Conservation (phyloP, 2,888 invertebrate genomes). For the Melangyna quadrimaculata region DNA sequence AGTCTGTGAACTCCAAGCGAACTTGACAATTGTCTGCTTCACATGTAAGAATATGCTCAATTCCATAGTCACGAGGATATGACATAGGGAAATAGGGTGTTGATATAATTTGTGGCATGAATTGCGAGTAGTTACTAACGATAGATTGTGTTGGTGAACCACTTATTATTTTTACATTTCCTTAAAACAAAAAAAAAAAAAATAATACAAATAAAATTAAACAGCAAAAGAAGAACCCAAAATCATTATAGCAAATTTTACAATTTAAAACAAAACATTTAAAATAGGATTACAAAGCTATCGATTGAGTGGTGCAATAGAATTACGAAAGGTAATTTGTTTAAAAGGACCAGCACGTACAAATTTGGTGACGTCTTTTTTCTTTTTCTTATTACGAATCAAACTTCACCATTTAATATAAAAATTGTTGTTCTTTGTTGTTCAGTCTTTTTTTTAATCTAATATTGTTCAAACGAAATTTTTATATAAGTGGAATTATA, state of each 20-base stretch:
- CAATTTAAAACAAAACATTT: constrained; percentile 18
- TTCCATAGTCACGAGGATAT: constrained; percentile 86
- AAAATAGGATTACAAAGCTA: constrained; percentile 46
- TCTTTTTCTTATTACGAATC: no score
- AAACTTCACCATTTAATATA: background rate
- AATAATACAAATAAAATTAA: background rate
- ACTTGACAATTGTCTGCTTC: constrained; percentile 83
- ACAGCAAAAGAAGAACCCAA: background rate
- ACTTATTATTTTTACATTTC: constrained; percentile 83
- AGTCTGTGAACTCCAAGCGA: constrained; percentile 86
- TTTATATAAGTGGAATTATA: no score
- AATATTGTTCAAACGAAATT: no score
- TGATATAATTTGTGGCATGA: constrained; percentile 82
- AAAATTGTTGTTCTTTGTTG: background rate
- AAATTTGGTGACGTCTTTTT: background rate
- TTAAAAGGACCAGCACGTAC: background rate
- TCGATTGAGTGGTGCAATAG: constrained; percentile 35
- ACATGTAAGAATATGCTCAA: constrained; percentile 85
- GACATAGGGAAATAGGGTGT: constrained; percentile 87
- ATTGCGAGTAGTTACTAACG: constrained; percentile 79
- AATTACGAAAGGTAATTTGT: constrained; percentile 10
- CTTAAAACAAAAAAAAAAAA: constrained; percentile 78
- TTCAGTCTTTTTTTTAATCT: no score
- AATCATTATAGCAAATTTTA: background rate
- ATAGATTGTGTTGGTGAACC: constrained; percentile 81